These are phyloP conservation scores for Noctua pronuba DNA, from an alignment of 2,888 invertebrate genomes.

Conservation along the genomic window DNA sequence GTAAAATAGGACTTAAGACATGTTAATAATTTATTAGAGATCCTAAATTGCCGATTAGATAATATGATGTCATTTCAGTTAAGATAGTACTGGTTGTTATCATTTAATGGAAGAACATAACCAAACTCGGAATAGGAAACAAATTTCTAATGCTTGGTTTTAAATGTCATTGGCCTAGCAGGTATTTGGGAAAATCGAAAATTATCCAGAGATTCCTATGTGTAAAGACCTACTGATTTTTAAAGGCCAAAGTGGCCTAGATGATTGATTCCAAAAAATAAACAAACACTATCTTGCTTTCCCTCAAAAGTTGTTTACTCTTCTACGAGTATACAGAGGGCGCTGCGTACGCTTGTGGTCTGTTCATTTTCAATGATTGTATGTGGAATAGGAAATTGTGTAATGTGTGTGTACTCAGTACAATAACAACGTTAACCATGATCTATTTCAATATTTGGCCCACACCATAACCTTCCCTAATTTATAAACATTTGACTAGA, in stretches of 20 bases:
- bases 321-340: neutral
- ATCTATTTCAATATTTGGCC: conserved; percentile 23
- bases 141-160: neutral
- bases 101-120: conserved; percentile 2
- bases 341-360: conserved; percentile 38
- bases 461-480: conserved; percentile 35
- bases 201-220: neutral
- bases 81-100: conserved; percentile 14
- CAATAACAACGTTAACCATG: conserved; percentile 24
- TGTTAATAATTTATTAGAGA: neutral
- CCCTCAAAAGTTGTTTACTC: neutral
- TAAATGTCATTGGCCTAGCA: no score
- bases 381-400: neutral
- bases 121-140: conserved; percentile 2
- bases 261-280: neutral
- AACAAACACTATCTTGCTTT: neutral
- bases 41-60: conserved; percentile 14
- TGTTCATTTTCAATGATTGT: neutral
- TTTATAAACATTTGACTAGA: conserved; percentile 5
- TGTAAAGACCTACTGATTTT: neutral
- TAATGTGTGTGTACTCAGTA: conserved; percentile 1
- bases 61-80: neutral
- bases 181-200: neutral
- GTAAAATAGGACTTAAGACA: conserved; percentile 4
- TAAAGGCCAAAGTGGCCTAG: neutral